Percentiles rank a stretch among this genome's conserved stretches.
Evolutionary conservation across 2,113 vertebrate species (phyloP).

Genomic region (Fregata magnificens): DNA sequence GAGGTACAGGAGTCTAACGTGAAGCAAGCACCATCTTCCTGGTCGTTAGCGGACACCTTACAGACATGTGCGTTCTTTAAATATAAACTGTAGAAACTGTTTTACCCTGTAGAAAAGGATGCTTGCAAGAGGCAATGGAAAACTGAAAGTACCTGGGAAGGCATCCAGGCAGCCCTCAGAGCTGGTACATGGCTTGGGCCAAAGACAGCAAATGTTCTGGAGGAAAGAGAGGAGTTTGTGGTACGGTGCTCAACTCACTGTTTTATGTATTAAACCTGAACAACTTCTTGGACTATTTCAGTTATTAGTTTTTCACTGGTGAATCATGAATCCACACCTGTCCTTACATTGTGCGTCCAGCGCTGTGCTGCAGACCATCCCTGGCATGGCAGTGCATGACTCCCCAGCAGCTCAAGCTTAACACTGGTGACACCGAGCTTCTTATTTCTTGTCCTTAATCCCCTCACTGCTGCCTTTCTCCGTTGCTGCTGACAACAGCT

Average conservation of each 20-base stretch:
- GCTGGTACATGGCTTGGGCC: fast-evolving
- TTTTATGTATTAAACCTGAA: background rate
- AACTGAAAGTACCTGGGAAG: background rate
- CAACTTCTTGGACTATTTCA: background rate
- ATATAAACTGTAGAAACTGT: background rate
- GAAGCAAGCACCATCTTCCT: background rate
- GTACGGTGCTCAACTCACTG: background rate
- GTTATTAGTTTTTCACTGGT: background rate
- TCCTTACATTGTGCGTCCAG: background rate
- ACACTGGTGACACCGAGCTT: background rate
- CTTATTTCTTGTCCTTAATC: background rate
- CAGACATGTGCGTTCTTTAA: background rate
- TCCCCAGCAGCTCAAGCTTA: background rate
- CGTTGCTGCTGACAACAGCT: background rate
- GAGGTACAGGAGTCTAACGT: background rate
- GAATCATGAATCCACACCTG: background rate
- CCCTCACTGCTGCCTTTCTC: background rate
- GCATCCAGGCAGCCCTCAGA: background rate
- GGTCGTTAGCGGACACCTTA: background rate
- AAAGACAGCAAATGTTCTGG: background rate
- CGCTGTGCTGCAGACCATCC: background rate
- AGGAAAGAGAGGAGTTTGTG: background rate
- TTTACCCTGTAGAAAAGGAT: background rate
- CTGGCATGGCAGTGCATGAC: background rate
- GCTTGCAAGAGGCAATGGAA: background rate